These are phyloP conservation scores for Scarus forsteni DNA, from an alignment of 2,797 vertebrate genomes.

Conservation along the genomic window DNA sequence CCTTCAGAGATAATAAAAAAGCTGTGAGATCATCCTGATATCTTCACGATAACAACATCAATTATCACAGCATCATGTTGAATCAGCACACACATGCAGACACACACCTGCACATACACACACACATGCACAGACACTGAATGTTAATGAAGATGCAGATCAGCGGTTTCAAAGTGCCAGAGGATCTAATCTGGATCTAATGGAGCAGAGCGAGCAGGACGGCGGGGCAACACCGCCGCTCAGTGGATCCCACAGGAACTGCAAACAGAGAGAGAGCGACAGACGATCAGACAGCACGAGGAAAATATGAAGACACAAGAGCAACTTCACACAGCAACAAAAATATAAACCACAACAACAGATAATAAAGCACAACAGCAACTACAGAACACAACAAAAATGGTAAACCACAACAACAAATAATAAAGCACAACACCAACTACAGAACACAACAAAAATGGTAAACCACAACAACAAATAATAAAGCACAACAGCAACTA, in stretches of 20 bases:
- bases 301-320: too few relatives aligned
- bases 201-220: neutral
- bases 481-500: too few relatives aligned
- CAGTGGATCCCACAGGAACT: slow-evolving; percentile 45
- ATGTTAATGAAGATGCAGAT: slow-evolving; percentile 73
- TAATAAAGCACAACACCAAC: too few relatives aligned
- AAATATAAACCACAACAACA: too few relatives aligned
- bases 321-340: too few relatives aligned
- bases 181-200: slow-evolving; percentile 27
- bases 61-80: slow-evolving; percentile 62
- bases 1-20: slow-evolving; percentile 19
- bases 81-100: slow-evolving; percentile 57
- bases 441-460: too few relatives aligned
- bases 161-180: slow-evolving; percentile 59
- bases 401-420: too few relatives aligned
- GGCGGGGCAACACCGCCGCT: slow-evolving; percentile 49
- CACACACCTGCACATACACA: slow-evolving; percentile 24
- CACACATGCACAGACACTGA: slow-evolving; percentile 40
- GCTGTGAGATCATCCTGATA: slow-evolving; percentile 44
- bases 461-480: too few relatives aligned
- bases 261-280: neutral
- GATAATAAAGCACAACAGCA: too few relatives aligned
- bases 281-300: too few relatives aligned
- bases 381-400: too few relatives aligned
- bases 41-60: slow-evolving; percentile 56